These are phyloP conservation scores for Nycticryphes semicollaris DNA, from an alignment of 2,113 vertebrate genomes.

Conservation along the genomic window DNA sequence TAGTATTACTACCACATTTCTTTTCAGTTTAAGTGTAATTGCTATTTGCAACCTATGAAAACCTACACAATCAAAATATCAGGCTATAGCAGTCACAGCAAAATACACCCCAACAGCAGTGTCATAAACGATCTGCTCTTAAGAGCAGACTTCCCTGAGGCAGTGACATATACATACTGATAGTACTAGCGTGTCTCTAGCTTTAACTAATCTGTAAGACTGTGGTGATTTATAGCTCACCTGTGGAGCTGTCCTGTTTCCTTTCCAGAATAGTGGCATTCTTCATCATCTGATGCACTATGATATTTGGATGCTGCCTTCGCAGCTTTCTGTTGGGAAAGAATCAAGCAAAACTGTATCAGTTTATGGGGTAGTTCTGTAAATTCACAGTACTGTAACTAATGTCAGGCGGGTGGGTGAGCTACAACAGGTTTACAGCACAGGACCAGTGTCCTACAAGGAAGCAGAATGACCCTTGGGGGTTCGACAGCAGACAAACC, in stretches of 20 bases:
- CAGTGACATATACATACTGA: not conserved
- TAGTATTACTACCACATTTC: not conserved
- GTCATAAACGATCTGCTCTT: not conserved
- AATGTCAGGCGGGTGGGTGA: fast-evolving
- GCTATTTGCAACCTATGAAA: not conserved
- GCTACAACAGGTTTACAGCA: not conserved
- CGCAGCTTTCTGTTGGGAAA: slow-evolving; percentile 81
- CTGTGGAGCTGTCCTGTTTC: slow-evolving; percentile 85
- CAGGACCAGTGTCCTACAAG: not conserved
- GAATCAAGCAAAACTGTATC: not conserved
- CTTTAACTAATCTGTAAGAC: not conserved
- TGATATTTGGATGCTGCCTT: slow-evolving; percentile 85
- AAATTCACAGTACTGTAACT: fast-evolving
- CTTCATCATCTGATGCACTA: slow-evolving; percentile 86
- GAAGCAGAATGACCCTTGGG: not conserved
- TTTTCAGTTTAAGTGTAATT: not conserved
- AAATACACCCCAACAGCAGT: not conserved
- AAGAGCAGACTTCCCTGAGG: not conserved
- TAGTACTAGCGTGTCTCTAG: not conserved
- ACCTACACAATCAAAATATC: not conserved
- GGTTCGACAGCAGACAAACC: not conserved
- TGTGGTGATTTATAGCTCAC: slow-evolving; percentile 55
- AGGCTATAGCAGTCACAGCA: not conserved
- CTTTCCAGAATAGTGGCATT: slow-evolving; percentile 71
- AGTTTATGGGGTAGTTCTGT: not conserved